Evolutionary conservation across 2,888 invertebrate genomes (phyloP).

Genomic region (Diogma glabrata): DNA sequence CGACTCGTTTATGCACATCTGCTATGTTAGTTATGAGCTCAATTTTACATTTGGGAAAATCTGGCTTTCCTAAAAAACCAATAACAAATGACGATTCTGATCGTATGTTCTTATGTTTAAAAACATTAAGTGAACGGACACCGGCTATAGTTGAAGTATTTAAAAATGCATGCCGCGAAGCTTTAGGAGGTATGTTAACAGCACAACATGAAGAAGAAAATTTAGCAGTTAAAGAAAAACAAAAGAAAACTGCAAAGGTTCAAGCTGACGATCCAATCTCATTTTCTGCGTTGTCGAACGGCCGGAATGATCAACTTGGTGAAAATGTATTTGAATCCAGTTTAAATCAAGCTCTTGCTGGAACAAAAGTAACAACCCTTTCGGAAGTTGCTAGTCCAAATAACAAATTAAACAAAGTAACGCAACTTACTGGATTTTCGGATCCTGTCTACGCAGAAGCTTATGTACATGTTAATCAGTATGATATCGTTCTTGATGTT

Average conservation of each 20-base stretch:
- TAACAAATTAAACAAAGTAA: slow-evolving; percentile 63
- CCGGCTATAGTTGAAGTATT: slow-evolving; percentile 58
- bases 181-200: slow-evolving; percentile 71
- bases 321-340: slow-evolving; percentile 86
- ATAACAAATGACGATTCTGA: slow-evolving; percentile 96
- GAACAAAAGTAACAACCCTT: slow-evolving; percentile 36
- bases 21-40: slow-evolving; percentile 82
- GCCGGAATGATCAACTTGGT: slow-evolving; percentile 45
- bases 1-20: slow-evolving; percentile 58
- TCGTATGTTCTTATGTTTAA: slow-evolving; percentile 71
- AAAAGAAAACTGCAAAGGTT: slow-evolving; percentile 54
- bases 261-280: slow-evolving; percentile 78
- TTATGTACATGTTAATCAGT: slow-evolving; percentile 98
- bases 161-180: slow-evolving; percentile 58
- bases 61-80: slow-evolving; percentile 54
- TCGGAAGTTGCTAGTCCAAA: slow-evolving; percentile 43
- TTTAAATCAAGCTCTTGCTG: slow-evolving; percentile 77
- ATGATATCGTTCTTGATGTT: slow-evolving; percentile 96
- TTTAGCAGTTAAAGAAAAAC: slow-evolving; percentile 46
- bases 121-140: slow-evolving; percentile 57
- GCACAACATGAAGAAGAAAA: slow-evolving; percentile 53
- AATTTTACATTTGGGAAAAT: slow-evolving; percentile 76
- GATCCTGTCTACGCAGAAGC: slow-evolving; percentile 99
- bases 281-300: slow-evolving; percentile 63
- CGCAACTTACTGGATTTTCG: slow-evolving; percentile 96